These are phyloP conservation scores for Eulemur rufifrons DNA, from an alignment of 2,113 vertebrate genomes.

Conservation along the genomic window DNA sequence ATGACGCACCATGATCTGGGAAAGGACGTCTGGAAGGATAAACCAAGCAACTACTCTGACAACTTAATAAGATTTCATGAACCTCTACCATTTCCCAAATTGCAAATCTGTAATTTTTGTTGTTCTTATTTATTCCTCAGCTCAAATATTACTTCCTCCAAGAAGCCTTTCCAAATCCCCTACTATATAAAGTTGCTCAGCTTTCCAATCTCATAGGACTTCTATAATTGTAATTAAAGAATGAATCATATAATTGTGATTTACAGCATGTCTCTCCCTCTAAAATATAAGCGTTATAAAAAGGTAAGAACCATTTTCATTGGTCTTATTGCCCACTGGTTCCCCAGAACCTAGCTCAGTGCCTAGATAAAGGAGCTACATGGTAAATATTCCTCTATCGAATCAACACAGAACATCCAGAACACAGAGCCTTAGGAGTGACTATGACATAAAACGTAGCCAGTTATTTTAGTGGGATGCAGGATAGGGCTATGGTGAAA, in stretches of 20 bases:
- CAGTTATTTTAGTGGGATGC: not conserved
- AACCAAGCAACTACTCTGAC: not conserved
- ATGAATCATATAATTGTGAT: not conserved
- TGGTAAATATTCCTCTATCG: not conserved
- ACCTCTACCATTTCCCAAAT: not conserved
- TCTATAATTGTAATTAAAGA: not conserved
- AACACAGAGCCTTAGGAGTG: not conserved
- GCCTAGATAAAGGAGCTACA: not conserved
- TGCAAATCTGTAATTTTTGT: not conserved
- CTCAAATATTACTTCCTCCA: not conserved
- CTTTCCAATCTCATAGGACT: not conserved
- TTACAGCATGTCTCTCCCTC: not conserved
- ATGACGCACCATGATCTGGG: not conserved
- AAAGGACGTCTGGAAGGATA: not conserved
- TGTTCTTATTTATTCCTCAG: slow-evolving; percentile 8
- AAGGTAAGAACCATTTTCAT: not conserved
- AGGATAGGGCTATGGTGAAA: not conserved
- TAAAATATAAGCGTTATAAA: not conserved
- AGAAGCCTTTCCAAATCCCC: not conserved
- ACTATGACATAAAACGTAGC: not conserved
- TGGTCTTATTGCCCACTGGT: not conserved
- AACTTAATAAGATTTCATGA: not conserved
- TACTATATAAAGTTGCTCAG: not conserved
- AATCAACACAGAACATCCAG: not conserved
- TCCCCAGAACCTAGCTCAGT: not conserved